Conservation (phyloP, 2,113 vertebrate species). For the Probosciger aterrimus region DNA sequence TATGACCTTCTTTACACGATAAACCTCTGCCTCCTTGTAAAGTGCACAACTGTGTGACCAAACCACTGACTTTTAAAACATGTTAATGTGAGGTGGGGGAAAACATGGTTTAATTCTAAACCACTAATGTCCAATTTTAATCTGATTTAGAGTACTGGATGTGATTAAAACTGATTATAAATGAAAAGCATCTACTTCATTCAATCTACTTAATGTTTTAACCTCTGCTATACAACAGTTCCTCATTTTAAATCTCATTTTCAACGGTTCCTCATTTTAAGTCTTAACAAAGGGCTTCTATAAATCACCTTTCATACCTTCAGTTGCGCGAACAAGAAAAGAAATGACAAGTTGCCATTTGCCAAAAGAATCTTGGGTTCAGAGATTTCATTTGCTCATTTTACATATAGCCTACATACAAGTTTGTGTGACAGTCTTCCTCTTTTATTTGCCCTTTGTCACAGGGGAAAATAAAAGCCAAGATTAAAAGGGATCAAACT, state of each 20-base stretch:
- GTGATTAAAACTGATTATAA: slow-evolving; percentile 55
- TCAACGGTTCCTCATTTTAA: background rate
- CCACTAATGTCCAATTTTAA: background rate
- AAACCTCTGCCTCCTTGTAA: background rate
- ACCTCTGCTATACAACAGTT: background rate
- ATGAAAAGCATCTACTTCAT: slow-evolving; percentile 4
- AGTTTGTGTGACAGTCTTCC: background rate
- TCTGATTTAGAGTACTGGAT: slow-evolving; percentile 20
- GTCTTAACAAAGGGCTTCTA: background rate
- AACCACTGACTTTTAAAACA: background rate
- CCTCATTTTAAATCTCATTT: background rate
- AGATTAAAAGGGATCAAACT: slow-evolving; percentile 15
- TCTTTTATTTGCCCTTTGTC: background rate
- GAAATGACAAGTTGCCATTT: background rate
- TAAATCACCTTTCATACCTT: background rate
- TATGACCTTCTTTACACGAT: background rate
- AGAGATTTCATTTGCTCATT: background rate
- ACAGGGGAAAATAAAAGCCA: background rate
- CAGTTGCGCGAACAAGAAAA: background rate
- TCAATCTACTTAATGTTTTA: slow-evolving; percentile 36
- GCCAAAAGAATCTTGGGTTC: background rate
- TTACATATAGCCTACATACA: background rate
- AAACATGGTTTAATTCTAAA: slow-evolving; percentile 19
- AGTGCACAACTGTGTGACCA: background rate
- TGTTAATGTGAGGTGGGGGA: background rate